Percentiles rank a stretch among this genome's conserved stretches.
Evolutionary conservation across 2,888 invertebrate genomes (phyloP).

Genomic region (Drosophila kuntzei): DNA sequence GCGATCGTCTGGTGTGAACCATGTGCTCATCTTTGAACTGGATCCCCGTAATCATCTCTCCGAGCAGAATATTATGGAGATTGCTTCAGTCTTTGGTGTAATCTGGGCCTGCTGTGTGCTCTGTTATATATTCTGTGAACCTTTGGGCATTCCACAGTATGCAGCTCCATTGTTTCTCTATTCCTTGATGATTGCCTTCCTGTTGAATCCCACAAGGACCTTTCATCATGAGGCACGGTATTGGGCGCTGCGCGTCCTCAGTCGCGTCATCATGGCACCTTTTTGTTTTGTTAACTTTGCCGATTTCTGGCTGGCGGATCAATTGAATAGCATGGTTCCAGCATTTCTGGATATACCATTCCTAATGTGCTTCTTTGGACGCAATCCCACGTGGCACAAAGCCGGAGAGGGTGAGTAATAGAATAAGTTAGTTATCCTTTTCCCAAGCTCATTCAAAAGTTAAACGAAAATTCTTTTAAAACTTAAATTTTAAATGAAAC

Average conservation of each 20-base stretch:
- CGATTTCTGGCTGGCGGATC: constrained; percentile 95
- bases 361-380: constrained; percentile 91
- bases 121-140: constrained; percentile 89
- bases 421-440: not conserved
- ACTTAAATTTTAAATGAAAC: not conserved
- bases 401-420: constrained; percentile 80
- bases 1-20: constrained; percentile 93
- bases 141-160: constrained; percentile 91
- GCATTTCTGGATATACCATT: constrained; percentile 93
- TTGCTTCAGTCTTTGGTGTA: constrained; percentile 91
- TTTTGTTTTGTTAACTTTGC: constrained; percentile 93
- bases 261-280: constrained; percentile 90
- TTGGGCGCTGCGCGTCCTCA: constrained; percentile 88
- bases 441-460: not conserved
- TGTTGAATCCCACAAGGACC: constrained; percentile 91
- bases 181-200: constrained; percentile 89
- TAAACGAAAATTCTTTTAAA: not conserved
- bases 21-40: constrained; percentile 93
- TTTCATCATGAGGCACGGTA: constrained; percentile 91
- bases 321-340: constrained; percentile 91
- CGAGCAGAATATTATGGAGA: constrained; percentile 92
- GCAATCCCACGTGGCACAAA: constrained; percentile 87
- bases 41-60: constrained; percentile 92
- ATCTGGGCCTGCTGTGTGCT: constrained; percentile 90
- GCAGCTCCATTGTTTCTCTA: constrained; percentile 91